These are phyloP conservation scores for Scaptomyza graminum DNA, from an alignment of 1,140 invertebrate genomes.

Conservation along the genomic window DNA sequence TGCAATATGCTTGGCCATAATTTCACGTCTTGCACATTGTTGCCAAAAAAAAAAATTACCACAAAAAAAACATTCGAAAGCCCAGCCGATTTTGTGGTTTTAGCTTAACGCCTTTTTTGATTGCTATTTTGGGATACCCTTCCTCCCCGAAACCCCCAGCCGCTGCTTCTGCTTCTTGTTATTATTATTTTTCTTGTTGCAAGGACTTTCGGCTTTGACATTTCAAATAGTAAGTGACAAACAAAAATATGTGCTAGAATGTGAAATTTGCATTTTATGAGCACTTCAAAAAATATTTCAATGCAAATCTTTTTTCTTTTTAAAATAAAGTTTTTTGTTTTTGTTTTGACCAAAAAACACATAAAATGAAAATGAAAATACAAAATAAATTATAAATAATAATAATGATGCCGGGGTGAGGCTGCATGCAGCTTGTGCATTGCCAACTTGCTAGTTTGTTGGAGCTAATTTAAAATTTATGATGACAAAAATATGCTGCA, in stretches of 20 bases:
- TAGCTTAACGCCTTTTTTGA: slow-evolving; percentile 50
- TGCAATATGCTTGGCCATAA: slow-evolving; percentile 80
- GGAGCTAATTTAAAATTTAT: slow-evolving; percentile 73
- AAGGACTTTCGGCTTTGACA: slow-evolving; percentile 37
- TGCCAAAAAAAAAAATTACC: slow-evolving; percentile 36
- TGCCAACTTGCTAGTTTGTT: slow-evolving; percentile 50
- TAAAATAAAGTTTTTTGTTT: no score
- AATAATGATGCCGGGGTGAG: slow-evolving; percentile 24
- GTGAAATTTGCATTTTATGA: slow-evolving; percentile 47
- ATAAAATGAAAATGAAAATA: slow-evolving; percentile 15
- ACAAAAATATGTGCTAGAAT: slow-evolving; percentile 19
- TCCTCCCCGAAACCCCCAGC: no score
- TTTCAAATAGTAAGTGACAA: slow-evolving; percentile 31
- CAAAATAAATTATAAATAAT: slow-evolving; percentile 46
- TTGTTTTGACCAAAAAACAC: neutral
- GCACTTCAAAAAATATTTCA: slow-evolving; percentile 4
- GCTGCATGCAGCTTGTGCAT: neutral
- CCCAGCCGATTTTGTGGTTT: slow-evolving; percentile 59
- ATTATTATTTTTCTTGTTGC: neutral
- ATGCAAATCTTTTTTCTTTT: neutral
- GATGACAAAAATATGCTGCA: slow-evolving; percentile 60
- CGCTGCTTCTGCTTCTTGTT: neutral
- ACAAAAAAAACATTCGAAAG: slow-evolving; percentile 18
- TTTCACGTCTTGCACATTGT: slow-evolving; percentile 70
- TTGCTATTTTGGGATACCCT: slow-evolving; percentile 39